phyloP scores from a whole-genome alignment of 2,888 invertebrate genomes.

The Pseudolycoriella hygida region DNA sequence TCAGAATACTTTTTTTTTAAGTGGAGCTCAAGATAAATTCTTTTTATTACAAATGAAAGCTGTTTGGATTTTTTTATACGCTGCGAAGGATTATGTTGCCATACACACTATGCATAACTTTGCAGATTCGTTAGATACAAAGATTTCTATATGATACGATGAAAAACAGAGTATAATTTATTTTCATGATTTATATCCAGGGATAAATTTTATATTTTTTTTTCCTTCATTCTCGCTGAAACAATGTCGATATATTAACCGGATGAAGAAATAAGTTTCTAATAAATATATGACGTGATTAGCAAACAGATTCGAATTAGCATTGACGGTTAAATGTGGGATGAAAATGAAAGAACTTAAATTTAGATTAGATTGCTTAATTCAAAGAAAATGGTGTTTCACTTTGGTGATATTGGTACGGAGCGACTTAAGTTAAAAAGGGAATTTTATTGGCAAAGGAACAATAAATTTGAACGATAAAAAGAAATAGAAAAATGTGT shows the following conservation, averaged over 20 bases:
- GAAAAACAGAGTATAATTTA: not conserved
- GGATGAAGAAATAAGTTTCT: not conserved
- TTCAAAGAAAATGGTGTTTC: too few species aligned
- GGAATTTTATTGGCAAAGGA: too few species aligned
- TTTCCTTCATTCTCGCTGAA: not conserved
- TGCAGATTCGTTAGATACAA: too few species aligned
- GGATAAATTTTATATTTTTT: not conserved
- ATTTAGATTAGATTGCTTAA: not conserved
- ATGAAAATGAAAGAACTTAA: not conserved
- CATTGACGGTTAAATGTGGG: not conserved
- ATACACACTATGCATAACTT: not conserved
- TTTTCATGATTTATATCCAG: not conserved
- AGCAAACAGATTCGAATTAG: not conserved
- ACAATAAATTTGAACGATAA: too few species aligned
- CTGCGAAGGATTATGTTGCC: not conserved
- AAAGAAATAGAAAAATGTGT: too few species aligned
- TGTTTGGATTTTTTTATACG: not conserved
- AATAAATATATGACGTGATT: not conserved
- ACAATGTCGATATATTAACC: not conserved
- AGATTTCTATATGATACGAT: too few species aligned
- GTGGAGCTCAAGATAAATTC: conserved; percentile 1
- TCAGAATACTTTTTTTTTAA: not conserved
- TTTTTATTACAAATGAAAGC: conserved; percentile 1
- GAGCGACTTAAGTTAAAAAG: too few species aligned
- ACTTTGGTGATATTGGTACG: too few species aligned